Percentiles rank a stretch among this genome's conserved stretches.
phyloP scores from a whole-genome alignment of 64 coral and sea anemone genomes.

The Actinia tenebrosa region DNA sequence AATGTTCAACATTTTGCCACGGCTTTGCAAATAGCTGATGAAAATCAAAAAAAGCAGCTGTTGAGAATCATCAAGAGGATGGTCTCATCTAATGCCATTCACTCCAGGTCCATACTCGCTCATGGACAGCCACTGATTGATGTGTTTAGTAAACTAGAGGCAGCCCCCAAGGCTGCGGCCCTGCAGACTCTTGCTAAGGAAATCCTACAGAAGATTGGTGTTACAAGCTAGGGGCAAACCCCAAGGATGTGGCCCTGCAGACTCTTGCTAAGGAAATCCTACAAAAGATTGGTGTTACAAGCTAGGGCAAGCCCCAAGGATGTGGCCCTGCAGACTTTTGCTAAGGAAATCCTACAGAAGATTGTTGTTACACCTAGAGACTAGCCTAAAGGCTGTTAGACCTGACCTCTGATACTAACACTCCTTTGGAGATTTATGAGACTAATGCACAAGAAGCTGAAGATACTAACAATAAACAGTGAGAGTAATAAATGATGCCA shows the following conservation, averaged over 20 bases:
- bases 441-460: too few species aligned
- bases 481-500: too few species aligned
- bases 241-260: slow-evolving; percentile 6
- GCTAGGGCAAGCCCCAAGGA: background rate
- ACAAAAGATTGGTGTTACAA: slow-evolving; percentile 31
- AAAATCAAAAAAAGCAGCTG: slow-evolving; percentile 79
- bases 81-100: slow-evolving; percentile 58
- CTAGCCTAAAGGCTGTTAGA: too few species aligned
- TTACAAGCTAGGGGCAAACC: background rate
- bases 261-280: slow-evolving; percentile 57
- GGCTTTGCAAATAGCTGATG: slow-evolving; percentile 52
- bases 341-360: slow-evolving; percentile 57
- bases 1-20: slow-evolving; percentile 74
- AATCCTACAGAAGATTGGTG: slow-evolving; percentile 53
- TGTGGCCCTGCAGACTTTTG: slow-evolving; percentile 32
- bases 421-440: too few species aligned
- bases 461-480: too few species aligned
- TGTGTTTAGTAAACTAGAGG: slow-evolving; percentile 26
- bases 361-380: slow-evolving; percentile 14
- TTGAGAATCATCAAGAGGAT: slow-evolving; percentile 86
- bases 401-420: too few species aligned
- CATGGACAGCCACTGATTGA: slow-evolving; percentile 51
- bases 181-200: slow-evolving; percentile 51
- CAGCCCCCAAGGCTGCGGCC: slow-evolving; percentile 16
- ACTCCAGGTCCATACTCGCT: slow-evolving; percentile 5